Base-by-base conservation (phyloP, 2,888 invertebrate species). In the Cynaeus angustus region DNA sequence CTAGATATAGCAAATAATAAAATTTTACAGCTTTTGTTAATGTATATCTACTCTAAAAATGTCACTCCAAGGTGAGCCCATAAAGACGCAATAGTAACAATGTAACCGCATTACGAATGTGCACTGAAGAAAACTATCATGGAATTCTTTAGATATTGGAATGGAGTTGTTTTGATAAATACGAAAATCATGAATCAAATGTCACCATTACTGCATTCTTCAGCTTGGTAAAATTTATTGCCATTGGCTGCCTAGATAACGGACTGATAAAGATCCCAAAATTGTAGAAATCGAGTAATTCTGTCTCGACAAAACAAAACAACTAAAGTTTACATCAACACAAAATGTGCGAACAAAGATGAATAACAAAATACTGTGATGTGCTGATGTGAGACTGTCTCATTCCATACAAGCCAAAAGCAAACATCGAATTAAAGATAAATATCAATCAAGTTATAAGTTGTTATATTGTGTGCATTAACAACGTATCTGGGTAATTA, bases 401-500 rank as follows among this genome's bases (percentile, higher is more conserved):
- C 26, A 65, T 65, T 53, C 53, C 55, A 53, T 43, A 53, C 50
- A 45, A 55, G 33, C 13, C 45, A 30, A 43, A 58, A 65, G 58
- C 59, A 69, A 69, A 69, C 55, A 70, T 58, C 28, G 74, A 76
- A 81, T 80, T 77, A 77, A 81, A 81, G 79, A 81, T 81, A 81
- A 81, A 81, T 81, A 81, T 80, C 80, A 80, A 81, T 81, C 81
- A 79, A 81, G 79, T 78, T 79, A 80, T 80, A 79, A 81, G 81
- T 81, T 81, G 80, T 76, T 80, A 81, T 80, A 81, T 79, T 81
- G 81, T 82, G 78, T 79, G 81, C 82, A 82, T 82, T 80, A 81
- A 81, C 81, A 77, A 80, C 82, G 81, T 83, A 84, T 84, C 83
- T 83, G 79, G 79, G 83, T 84, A 85, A 85, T 85, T 85, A 85